Evolutionary conservation across 37 sponge, comb jelly and placozoan genomes (phyloP).

Genomic region (Ianthella basta): DNA sequence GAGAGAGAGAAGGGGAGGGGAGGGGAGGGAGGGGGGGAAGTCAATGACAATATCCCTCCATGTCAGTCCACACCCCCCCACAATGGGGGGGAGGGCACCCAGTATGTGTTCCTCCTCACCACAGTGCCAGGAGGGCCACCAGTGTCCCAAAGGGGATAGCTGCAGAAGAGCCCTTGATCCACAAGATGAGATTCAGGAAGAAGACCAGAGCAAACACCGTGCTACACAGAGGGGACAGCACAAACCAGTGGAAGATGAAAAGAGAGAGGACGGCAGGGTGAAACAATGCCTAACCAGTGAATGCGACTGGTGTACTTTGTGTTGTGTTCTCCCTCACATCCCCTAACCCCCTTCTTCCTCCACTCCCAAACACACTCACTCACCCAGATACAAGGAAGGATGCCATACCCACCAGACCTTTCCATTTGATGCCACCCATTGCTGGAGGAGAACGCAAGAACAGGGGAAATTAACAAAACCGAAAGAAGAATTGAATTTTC

Average conservation of each 20-base stretch:
- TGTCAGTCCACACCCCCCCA: too few relatives aligned
- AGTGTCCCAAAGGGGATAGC: slow-evolving; percentile 98
- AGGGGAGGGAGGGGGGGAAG: not conserved
- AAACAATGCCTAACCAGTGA: not conserved
- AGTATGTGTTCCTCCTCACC: slow-evolving; percentile 52
- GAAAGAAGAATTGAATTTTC: too few relatives aligned
- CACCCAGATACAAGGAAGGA: slow-evolving; percentile 89
- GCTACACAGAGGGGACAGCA: slow-evolving; percentile 23
- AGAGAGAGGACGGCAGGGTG: not conserved
- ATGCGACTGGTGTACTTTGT: not conserved
- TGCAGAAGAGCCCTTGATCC: slow-evolving; percentile 89
- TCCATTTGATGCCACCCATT: slow-evolving; percentile 96
- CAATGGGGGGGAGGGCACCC: too few relatives aligned
- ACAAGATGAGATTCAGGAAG: slow-evolving; percentile 90
- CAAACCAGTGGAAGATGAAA: too few relatives aligned
- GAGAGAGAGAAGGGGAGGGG: slow-evolving; percentile 92
- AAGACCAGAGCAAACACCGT: slow-evolving; percentile 87
- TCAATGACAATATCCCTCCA: not conserved
- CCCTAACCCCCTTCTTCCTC: too few relatives aligned
- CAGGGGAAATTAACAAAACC: too few relatives aligned
- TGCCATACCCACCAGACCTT: slow-evolving; percentile 83
- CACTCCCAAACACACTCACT: not conserved
- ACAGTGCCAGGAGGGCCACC: slow-evolving; percentile 88
- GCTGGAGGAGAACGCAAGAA: slow-evolving; percentile 40
- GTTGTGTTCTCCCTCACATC: not conserved